Base-by-base conservation (phyloP, 2,113 vertebrate species). In the Nibea albiflora region DNA sequence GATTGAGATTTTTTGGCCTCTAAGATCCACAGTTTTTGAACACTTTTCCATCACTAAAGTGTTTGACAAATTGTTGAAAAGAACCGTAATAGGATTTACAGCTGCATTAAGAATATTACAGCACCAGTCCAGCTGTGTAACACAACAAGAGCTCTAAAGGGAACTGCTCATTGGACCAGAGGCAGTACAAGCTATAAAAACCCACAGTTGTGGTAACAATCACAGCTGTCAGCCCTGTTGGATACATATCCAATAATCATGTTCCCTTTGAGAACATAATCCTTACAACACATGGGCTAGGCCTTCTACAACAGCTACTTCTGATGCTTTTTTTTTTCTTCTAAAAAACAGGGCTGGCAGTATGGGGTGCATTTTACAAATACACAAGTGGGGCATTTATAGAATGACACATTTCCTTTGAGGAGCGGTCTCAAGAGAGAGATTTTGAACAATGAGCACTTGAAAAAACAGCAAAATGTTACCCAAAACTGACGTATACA, bases 51-150 rank as follows among this genome's bases (percentile, higher is more conserved):
- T 88, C 65, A 71, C 39, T 64, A 31, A 84, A 87, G 84, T 84
- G 71, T 85, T 11, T 54, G 81, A 57, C 52, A 83, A 60, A 79
- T 68, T 71, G 56, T 81, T 75, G 31, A 62, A 77, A 64, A 83
- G 64, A 69, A 39, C 16, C 20, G 1, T 77, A 85, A 84, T 76
- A 80, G 78, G 85, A 86, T 88, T 90, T 85, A 80, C 61, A 64
- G 81, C 71, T 84, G 75, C 85, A 91, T 91, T 91, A 92, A 69
- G 73, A 83, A 82, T 76, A 86, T 88, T 81, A 80, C 61, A 85
- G 69, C 71, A 58, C 3, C 47, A 78, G 60, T 64, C 73, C 73
- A 79, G 72, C 63, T 68, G 46, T 70, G 47, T 4, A 66, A 53
- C 67, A 49, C 35, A 77, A 80, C 72, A 78, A 50, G 28, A 73